Base-by-base conservation (phyloP, 2,113 vertebrate genomes). In the Oryzias curvinotus region DNA sequence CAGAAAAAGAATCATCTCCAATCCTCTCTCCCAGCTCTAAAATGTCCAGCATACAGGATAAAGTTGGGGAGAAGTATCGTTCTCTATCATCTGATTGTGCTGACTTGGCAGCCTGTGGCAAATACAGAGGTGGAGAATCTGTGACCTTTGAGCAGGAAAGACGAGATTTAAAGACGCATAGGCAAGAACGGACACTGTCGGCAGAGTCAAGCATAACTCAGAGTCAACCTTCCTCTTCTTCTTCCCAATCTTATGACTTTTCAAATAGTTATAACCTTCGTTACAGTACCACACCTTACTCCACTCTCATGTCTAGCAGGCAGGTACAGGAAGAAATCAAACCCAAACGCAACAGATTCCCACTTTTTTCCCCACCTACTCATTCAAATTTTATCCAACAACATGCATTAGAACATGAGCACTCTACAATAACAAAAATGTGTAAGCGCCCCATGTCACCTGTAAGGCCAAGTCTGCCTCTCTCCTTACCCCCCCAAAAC, bases 251-350 rank as follows among this genome's bases (percentile, higher is more conserved):
- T 41, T 57, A 82, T 7, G 88, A 90, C 46, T 80, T 86, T 63
- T 82, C 74, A 62, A 78, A 60, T 59, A 73, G 71, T 48, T 87
- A 86, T 57, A 81, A 75, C 25, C 56, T 73, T 57, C 84, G 81
- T 46, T 85, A 90, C 5, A 90, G 88, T 53, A 76, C 77, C 18
- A 82, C 91, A 28, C 91, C 91, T 18, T 92, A 92, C 71, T 84
- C 87, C 26, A 80, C 78, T 16, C 88, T 92, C 3, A 82, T 83
- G 55, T 90, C 91, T 12, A 51, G 52, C 50, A 75, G 88, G 63
- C 72, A 73, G 58, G 21, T 78, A 52, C 64, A 78, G 17, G 71
- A 62, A 62, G 84, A 88, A 46, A 25, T 46, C 15, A 78, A 75
- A 14, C 46, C 64, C 2, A n/a, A 36, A n/a, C 30, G 30, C 21